phyloP scores from a whole-genome alignment of 2,888 invertebrate genomes.

The Xylocampa areola region DNA sequence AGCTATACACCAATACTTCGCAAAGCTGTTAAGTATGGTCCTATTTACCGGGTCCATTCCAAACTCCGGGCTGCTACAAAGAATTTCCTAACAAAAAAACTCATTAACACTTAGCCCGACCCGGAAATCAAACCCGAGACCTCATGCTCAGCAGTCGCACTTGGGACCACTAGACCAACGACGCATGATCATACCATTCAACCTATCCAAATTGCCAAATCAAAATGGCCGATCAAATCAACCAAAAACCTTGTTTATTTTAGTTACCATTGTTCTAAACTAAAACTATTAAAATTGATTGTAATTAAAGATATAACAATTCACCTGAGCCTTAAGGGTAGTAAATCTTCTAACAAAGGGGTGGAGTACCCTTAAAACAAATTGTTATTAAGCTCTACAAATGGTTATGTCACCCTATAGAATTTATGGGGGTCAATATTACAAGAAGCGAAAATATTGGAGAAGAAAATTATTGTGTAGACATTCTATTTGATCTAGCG shows the following conservation, averaged over 20 bases:
- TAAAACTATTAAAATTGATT: conserved; percentile 42
- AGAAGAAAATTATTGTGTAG: not conserved
- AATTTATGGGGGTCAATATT: conserved; percentile 29
- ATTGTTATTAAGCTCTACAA: conserved; percentile 32
- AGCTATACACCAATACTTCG: no score
- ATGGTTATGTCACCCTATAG: conserved; percentile 6
- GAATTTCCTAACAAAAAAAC: no score
- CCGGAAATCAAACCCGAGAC: no score
- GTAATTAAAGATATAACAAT: conserved; percentile 35
- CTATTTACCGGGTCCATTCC: no score
- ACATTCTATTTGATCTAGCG: no score
- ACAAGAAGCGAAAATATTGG: not conserved
- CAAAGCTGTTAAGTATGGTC: no score
- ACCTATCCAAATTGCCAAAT: no score
- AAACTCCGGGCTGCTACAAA: no score
- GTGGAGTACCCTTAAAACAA: conserved; percentile 16
- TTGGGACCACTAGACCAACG: not conserved
- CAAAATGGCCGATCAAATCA: not conserved
- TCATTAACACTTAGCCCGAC: no score
- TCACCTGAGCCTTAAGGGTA: conserved; percentile 26
- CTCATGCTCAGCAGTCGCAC: no score
- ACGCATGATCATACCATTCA: not conserved
- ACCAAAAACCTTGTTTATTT: conserved; percentile 4
- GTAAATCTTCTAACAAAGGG: conserved; percentile 41
- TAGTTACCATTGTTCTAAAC: conserved; percentile 17